Evolutionary conservation across 2,113 vertebrate species (phyloP).

Genomic region (Brachirus orientalis): DNA sequence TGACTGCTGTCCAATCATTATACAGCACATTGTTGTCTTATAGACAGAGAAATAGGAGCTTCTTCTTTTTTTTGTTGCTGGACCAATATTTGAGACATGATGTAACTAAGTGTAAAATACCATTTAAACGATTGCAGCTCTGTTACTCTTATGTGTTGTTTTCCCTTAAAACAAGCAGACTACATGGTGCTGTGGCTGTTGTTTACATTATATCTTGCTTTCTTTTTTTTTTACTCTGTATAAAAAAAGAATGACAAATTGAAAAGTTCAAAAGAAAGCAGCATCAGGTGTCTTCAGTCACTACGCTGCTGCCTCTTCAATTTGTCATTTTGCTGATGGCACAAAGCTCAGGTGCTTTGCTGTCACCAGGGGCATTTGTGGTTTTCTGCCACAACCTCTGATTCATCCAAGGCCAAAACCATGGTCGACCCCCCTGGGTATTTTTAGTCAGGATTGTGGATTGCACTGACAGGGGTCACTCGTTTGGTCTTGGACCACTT

Average conservation of each 20-base stretch:
- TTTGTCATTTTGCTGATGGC: conserved; percentile 39
- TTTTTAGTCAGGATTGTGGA: conserved; percentile 48
- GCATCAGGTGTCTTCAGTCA: conserved; percentile 43
- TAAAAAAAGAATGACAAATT: too few relatives aligned
- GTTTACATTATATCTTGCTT: background rate
- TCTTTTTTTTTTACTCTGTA: too few relatives aligned
- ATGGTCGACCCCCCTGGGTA: conserved; percentile 18
- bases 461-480: conserved; percentile 38
- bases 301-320: conserved; percentile 7
- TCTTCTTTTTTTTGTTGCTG: background rate
- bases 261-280: background rate
- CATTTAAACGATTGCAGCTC: conserved; percentile 9
- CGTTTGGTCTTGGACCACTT: conserved; percentile 16
- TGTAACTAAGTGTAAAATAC: too few relatives aligned
- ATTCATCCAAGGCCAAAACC: conserved; percentile 17
- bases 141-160: conserved; percentile 17
- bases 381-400: conserved; percentile 32
- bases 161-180: background rate
- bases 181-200: background rate
- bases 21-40: background rate
- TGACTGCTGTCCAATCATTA: background rate
- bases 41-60: too few relatives aligned
- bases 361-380: conserved; percentile 31
- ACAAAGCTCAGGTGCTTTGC: conserved; percentile 49
- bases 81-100: conserved; percentile 21